Percentiles rank a stretch among this genome's conserved stretches.
These are phyloP conservation scores for Sminthurinus aureus DNA, from an alignment of 2,888 invertebrate genomes.

Conservation along the genomic window DNA sequence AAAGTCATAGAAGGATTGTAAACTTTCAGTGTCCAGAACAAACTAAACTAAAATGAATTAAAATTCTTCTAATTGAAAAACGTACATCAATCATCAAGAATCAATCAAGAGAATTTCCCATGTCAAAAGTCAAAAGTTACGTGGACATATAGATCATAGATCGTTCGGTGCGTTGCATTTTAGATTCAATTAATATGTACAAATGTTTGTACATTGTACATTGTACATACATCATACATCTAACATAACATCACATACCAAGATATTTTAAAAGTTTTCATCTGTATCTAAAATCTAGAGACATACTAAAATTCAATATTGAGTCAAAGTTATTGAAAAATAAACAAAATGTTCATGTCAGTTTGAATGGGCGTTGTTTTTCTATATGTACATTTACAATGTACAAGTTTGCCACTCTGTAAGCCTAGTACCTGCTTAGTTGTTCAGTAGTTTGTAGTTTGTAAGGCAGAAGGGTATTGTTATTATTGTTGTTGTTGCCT, in stretches of 20 bases:
- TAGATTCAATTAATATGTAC: no score
- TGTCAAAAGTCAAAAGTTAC: not conserved
- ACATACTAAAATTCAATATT: not conserved
- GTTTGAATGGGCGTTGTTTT: conserved; percentile 21
- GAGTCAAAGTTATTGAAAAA: not conserved
- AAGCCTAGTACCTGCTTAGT: not conserved
- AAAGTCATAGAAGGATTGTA: not conserved
- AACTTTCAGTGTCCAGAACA: not conserved
- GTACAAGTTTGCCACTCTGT: not conserved
- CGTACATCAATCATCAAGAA: not conserved
- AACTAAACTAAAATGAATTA: not conserved
- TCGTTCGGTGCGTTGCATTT: no score
- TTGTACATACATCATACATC: not conserved
- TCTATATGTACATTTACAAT: not conserved
- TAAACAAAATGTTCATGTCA: not conserved
- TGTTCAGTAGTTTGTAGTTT: not conserved
- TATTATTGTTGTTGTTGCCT: not conserved
- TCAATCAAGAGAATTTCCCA: not conserved
- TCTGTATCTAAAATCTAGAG: not conserved
- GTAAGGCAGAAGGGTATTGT: not conserved
- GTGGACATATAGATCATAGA: not conserved
- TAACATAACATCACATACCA: not conserved
- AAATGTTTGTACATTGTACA: not conserved
- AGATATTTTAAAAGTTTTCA: not conserved
- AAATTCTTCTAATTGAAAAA: not conserved